These are phyloP conservation scores for Conus betulinus DNA, from an alignment of 1,140 invertebrate species.

Conservation along the genomic window DNA sequence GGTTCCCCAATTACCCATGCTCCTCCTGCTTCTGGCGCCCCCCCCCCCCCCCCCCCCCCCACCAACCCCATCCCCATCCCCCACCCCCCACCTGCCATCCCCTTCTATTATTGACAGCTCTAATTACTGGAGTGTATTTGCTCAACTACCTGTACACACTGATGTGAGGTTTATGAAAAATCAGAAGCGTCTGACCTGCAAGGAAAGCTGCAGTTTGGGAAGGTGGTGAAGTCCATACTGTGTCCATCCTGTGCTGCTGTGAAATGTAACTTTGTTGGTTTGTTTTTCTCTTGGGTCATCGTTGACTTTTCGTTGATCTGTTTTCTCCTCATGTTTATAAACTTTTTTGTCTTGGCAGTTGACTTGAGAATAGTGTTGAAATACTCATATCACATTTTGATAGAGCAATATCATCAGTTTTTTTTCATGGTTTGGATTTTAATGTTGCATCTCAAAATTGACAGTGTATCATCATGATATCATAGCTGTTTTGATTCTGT, in stretches of 20 bases:
- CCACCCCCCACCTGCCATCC: too few relatives aligned
- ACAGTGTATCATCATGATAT: not conserved
- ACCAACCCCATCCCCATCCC: not conserved
- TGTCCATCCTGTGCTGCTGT: too few relatives aligned
- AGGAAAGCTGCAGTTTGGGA: too few relatives aligned
- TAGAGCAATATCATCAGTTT: not conserved
- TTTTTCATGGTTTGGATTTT: too few relatives aligned
- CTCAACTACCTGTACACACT: not conserved
- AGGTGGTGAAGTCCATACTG: too few relatives aligned
- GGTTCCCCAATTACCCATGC: not conserved
- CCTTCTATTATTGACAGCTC: not conserved
- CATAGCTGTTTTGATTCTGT: not conserved
- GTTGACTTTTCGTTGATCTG: too few relatives aligned
- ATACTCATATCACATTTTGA: not conserved
- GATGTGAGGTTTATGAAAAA: too few relatives aligned
- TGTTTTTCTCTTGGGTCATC: too few relatives aligned
- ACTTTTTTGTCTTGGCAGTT: not conserved
- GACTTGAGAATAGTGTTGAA: not conserved
- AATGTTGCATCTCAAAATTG: too few relatives aligned
- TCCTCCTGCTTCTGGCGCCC: not conserved
- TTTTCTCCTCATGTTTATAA: too few relatives aligned
- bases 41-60: not conserved
- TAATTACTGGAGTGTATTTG: not conserved
- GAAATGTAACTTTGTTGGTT: too few relatives aligned
- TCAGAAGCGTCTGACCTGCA: too few relatives aligned